Evolutionary conservation across 2,888 invertebrate genomes (phyloP).

Genomic region (Mamestra brassicae): DNA sequence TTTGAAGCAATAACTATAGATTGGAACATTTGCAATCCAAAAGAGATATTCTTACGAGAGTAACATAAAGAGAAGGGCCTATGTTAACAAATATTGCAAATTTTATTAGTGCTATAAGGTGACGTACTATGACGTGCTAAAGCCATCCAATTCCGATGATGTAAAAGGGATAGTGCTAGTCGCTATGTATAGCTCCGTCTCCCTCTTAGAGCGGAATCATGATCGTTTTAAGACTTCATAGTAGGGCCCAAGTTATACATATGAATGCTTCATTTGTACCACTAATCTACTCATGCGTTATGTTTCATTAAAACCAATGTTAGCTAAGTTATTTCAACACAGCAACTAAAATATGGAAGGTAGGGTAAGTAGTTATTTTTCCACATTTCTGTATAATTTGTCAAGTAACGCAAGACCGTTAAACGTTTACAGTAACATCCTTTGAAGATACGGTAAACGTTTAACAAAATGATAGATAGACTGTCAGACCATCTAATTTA

Average conservation of each 20-base stretch:
- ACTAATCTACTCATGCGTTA: slow-evolving; percentile 55
- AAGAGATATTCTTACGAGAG: background rate
- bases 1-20: background rate
- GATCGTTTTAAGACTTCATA: too few species aligned
- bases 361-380: slow-evolving; percentile 21
- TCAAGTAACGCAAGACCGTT: slow-evolving; percentile 19
- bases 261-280: slow-evolving; percentile 44
- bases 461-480: slow-evolving; percentile 34
- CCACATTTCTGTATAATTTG: slow-evolving; percentile 29
- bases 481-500: slow-evolving; percentile 16
- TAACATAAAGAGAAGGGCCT: background rate
- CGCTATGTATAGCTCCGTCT: too few species aligned
- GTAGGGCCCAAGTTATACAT: slow-evolving; percentile 2
- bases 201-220: too few species aligned
- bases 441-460: slow-evolving; percentile 28
- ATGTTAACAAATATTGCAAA: background rate
- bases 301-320: slow-evolving; percentile 48
- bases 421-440: slow-evolving; percentile 15
- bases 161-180: too few species aligned
- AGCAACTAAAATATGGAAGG: slow-evolving; percentile 18
- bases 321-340: slow-evolving; percentile 46
- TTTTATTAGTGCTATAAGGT: background rate
- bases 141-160: too few species aligned
- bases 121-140: background rate
- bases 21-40: background rate